Conservation (phyloP, 2,888 invertebrate species). For the Tetragnatha montana region DNA sequence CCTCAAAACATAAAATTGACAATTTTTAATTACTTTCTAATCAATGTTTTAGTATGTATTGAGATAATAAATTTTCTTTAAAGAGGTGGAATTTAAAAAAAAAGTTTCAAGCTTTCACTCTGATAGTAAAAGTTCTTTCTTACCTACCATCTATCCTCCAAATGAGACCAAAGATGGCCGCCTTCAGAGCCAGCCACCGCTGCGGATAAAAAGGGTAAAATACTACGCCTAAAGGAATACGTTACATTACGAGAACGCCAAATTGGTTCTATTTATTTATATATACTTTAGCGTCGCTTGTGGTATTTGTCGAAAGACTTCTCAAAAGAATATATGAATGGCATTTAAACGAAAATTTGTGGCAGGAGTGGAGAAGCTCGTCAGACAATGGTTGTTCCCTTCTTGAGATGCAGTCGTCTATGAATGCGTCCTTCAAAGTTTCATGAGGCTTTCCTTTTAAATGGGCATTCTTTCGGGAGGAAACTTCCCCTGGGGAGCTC, state of each 20-base stretch:
- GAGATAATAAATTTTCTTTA: too few relatives aligned
- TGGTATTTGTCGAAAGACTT: slow-evolving; percentile 15
- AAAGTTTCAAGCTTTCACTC: too few relatives aligned
- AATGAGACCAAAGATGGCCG: slow-evolving; percentile 10
- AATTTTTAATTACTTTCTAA: too few relatives aligned
- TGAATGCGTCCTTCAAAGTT: neutral
- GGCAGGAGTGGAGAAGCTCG: neutral
- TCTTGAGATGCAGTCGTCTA: neutral
- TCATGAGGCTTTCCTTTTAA: neutral
- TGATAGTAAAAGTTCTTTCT: too few relatives aligned
- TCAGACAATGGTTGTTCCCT: neutral
- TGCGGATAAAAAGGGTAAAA: slow-evolving; percentile 11
- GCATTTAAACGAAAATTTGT: slow-evolving; percentile 18
- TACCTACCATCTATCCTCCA: too few relatives aligned
- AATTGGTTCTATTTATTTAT: slow-evolving; percentile 69
- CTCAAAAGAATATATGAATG: slow-evolving; percentile 40
- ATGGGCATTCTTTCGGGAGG: neutral
- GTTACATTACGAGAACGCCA: slow-evolving; percentile 48
- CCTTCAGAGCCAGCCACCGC: neutral
- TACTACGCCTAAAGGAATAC: slow-evolving; percentile 29
- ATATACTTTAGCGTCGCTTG: slow-evolving; percentile 54
- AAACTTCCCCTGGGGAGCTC: too few relatives aligned
- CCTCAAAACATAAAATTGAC: too few relatives aligned
- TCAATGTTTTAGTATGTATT: too few relatives aligned
- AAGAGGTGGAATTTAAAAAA: too few relatives aligned